These are phyloP conservation scores for Pipra filicauda DNA, from an alignment of 2,113 vertebrate genomes.

Conservation along the genomic window DNA sequence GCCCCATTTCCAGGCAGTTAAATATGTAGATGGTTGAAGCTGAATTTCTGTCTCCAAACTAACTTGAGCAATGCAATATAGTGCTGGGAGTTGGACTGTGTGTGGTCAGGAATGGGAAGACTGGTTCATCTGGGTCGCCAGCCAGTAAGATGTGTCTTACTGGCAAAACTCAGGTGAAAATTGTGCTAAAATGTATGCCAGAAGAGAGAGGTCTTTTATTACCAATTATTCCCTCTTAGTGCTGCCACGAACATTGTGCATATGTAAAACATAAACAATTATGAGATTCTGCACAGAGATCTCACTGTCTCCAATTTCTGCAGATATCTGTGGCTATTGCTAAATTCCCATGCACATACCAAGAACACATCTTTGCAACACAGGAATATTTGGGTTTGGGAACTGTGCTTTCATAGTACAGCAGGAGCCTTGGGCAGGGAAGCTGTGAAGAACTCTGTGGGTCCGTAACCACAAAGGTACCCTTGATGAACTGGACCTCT, in stretches of 20 bases:
- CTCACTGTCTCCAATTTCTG: slow-evolving; percentile 53
- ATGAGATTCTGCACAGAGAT: not conserved
- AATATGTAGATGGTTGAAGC: not conserved
- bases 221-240: slow-evolving; percentile 14
- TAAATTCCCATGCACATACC: slow-evolving; percentile 20
- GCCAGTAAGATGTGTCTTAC: not conserved
- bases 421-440: not conserved
- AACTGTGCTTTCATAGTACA: slow-evolving; percentile 43
- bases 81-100: not conserved
- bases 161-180: not conserved
- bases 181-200: not conserved
- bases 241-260: not conserved
- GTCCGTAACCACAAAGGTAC: slow-evolving; percentile 7
- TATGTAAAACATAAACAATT: slow-evolving; percentile 43
- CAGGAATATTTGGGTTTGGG: slow-evolving; percentile 53
- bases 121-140: slow-evolving; percentile 32
- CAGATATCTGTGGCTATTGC: slow-evolving; percentile 43
- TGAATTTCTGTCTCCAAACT: not conserved
- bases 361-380: slow-evolving; percentile 46
- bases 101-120: slow-evolving; percentile 6
- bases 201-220: not conserved
- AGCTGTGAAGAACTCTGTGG: not conserved
- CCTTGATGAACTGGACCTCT: slow-evolving; percentile 42
- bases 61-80: not conserved
- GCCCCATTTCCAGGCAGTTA: not conserved